Evolutionary conservation across 2,888 invertebrate genomes (phyloP).

Genomic region (Drosophila cognata): DNA sequence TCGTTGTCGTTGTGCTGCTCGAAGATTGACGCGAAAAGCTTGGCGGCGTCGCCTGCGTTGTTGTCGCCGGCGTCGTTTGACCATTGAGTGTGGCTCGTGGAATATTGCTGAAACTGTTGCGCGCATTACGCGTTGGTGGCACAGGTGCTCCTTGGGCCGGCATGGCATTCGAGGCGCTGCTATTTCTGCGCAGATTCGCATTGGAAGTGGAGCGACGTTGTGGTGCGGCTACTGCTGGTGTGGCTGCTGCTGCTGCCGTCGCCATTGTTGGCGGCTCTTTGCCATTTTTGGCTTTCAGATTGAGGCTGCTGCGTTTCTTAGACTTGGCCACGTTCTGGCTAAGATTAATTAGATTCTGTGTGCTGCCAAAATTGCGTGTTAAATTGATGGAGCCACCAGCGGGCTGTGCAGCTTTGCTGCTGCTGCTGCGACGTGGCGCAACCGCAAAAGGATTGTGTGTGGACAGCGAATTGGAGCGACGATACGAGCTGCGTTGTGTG

Average conservation of each 20-base stretch:
- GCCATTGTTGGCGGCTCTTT: constrained; percentile 72
- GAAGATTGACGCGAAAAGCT: constrained; percentile 73
- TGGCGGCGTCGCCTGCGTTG: constrained; percentile 39
- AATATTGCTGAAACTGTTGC: constrained; percentile 84
- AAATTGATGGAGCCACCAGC: constrained; percentile 76
- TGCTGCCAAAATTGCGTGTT: constrained; percentile 84
- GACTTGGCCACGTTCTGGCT: constrained; percentile 84
- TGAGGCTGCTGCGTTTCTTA: constrained; percentile 84
- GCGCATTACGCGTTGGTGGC: constrained; percentile 69
- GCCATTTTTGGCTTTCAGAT: constrained; percentile 82
- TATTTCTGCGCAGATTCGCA: constrained; percentile 82
- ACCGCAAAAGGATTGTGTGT: constrained; percentile 77
- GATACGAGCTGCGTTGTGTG: constrained; percentile 68
- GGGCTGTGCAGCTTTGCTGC: constrained; percentile 71
- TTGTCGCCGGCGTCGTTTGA: constrained; percentile 48
- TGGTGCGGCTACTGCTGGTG: constrained; percentile 35
- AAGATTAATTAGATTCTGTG: constrained; percentile 84
- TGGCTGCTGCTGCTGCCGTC: not conserved
- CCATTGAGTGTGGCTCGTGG: constrained; percentile 84
- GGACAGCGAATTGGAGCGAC: constrained; percentile 83
- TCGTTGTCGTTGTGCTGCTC: constrained; percentile 67
- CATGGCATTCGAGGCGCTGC: constrained; percentile 66
- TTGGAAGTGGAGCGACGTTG: constrained; percentile 83
- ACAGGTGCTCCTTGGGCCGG: constrained; percentile 63
- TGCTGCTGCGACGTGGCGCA: constrained; percentile 67